Evolutionary conservation across 2,113 vertebrate genomes (phyloP).

Genomic region (Marmota monax): DNA sequence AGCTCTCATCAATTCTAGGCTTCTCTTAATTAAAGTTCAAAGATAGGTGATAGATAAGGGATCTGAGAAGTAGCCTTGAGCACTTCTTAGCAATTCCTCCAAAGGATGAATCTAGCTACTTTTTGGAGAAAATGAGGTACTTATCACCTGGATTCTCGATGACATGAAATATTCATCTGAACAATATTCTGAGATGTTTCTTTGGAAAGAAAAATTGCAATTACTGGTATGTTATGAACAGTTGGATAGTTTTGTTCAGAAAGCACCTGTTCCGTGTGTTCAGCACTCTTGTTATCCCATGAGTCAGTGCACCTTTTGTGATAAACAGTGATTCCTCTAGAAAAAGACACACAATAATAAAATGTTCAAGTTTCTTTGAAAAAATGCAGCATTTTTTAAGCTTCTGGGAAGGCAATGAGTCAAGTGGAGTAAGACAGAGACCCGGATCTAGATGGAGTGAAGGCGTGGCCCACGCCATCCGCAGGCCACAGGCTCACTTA

Average conservation of each 20-base stretch:
- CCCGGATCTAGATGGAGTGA: rapidly evolving
- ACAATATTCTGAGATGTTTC: neutral
- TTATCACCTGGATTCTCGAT: neutral
- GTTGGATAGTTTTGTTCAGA: neutral
- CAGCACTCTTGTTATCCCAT: neutral
- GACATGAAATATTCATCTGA: neutral
- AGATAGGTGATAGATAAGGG: neutral
- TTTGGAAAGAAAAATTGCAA: neutral
- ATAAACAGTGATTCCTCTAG: neutral
- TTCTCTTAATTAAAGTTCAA: neutral
- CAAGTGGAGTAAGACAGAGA: neutral
- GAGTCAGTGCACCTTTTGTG: neutral
- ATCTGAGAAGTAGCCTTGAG: neutral
- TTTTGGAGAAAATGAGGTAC: neutral
- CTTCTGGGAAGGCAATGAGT: neutral
- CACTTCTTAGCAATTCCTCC: neutral
- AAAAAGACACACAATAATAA: neutral
- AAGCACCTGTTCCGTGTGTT: neutral
- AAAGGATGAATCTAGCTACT: no score
- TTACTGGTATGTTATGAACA: neutral
- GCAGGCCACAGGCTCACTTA: no score
- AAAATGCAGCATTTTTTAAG: neutral
- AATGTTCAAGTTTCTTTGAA: neutral
- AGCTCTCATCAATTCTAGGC: neutral
- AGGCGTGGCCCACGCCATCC: neutral